Conservation (phyloP, 2,888 invertebrate species). For the Meloe dianella region DNA sequence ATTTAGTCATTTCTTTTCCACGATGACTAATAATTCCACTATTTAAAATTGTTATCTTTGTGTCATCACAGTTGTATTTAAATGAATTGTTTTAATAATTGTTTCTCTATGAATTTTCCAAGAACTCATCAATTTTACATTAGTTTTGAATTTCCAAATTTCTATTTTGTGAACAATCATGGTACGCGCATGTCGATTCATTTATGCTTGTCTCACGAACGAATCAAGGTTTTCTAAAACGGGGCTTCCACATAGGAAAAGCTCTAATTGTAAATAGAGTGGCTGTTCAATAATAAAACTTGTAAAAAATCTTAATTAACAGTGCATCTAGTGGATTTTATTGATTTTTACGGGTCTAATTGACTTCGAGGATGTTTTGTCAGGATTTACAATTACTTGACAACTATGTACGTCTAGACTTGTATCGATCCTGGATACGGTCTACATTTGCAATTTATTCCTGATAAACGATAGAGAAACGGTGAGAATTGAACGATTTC, state of each 20-base stretch:
- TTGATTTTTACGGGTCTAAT: background rate
- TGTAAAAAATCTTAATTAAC: background rate
- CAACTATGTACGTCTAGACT: background rate
- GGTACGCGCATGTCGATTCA: background rate
- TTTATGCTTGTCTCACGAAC: background rate
- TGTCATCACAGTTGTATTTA: background rate
- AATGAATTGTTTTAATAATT: background rate
- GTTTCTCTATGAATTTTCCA: background rate
- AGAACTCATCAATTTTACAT: background rate
- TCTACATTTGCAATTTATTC: background rate
- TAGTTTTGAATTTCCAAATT: background rate
- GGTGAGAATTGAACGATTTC: background rate
- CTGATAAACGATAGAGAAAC: background rate
- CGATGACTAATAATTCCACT: background rate
- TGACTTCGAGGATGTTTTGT: background rate
- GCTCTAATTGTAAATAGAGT: background rate
- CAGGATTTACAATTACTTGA: background rate
- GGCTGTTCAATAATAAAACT: background rate
- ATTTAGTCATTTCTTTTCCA: background rate
- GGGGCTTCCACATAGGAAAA: background rate
- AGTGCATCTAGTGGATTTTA: background rate
- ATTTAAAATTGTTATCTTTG: background rate
- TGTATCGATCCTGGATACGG: background rate
- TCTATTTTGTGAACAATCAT: background rate
- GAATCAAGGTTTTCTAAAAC: background rate